Base-by-base conservation (phyloP, 2,888 invertebrate species). In the Drosophila mimetica region DNA sequence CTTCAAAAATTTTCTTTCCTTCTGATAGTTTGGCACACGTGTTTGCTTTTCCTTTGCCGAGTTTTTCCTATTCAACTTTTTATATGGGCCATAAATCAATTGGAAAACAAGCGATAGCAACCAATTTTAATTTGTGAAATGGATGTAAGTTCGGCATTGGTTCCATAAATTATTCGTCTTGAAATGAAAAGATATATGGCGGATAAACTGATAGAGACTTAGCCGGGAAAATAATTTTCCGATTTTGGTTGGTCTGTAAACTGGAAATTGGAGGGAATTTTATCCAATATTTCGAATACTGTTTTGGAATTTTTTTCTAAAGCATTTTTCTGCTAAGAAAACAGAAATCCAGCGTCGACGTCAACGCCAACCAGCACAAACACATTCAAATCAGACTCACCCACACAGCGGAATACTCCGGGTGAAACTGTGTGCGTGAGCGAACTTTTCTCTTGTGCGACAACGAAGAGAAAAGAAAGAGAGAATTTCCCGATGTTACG, bases 331-430 rank as follows among this genome's bases (percentile, higher is more conserved):
- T 79, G 79, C 79, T 82, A 54, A 76, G 83, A 83, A 57, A 41
- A 42, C 52, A 16, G 41, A 51, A 44, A 46, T 36, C 55, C 50
- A 51, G 58, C 59, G 32, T 9, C 36, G 61, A 30, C 42, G 64
- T 37, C 51, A 75, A 36, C 50, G 53, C 52, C 51, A 65, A 52
- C 66, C 66, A 57, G 28, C 66, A 73, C 71, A 22, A 72, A 61
- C 22, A 86, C 81, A 72, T 66, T 80, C 80, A 59, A 78, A 86
- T 80, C 54, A 69, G 76, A 71, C 50, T 28, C 72, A 84, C 88
- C n/a, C 64, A 86, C 47, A 84, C 84, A 47, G 11, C 0, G 5
- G 51, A 70, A 76, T 4, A 34, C 36, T n/a, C 4, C 14, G 1
- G 14, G 46, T 57, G 55, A 54, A 60, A 13, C 3, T 71, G 84